Base-by-base conservation (phyloP, 2,888 invertebrate species). In the Drosophila histrio region DNA sequence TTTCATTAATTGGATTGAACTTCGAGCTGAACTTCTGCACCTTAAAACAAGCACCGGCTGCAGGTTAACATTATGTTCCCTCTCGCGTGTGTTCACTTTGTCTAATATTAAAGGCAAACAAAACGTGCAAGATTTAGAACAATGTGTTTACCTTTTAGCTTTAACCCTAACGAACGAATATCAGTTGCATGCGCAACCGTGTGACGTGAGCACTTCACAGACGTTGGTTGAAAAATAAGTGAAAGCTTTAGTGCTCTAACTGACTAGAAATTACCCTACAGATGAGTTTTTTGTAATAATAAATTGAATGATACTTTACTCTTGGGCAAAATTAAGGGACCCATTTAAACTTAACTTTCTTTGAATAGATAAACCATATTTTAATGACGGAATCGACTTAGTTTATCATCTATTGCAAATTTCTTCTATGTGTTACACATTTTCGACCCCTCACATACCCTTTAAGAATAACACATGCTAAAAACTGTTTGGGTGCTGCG, bases 1-100 rank as follows among this genome's bases (percentile, higher is more conserved):
- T 71, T 38, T 70, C 77, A 62, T 83, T 79, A 79, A 76, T 76
- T 79, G 77, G 13, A 41, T 46, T 19, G 19, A 21, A 19, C 21
- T 21, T 19, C n/a, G 15, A 59, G n/a, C 24, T 7, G 3, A 19
- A 43, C 46, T 24, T 44, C 13, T 49, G 13, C 22, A n/a, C 22
- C 24, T 22, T 43, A 30, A 53, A 52, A 36, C 39, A 43, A 26
- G 11, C 15, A 32, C 11, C 30, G 19, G 36, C 39, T n/a, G 44
- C 30, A 26, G 19, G 24, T 52, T 19, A 50, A 38, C 34, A 34
- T 47, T 30, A 11, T 43, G 24, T 11, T 11, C 41, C 11, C 13
- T 15, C 17, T 7, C n/a, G 17, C 24, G 11, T 28, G 11, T 11
- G 11, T 7, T 39, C 39, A 28, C 24, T 15, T 8, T 30, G 32